Base-by-base conservation (phyloP, 2,113 vertebrate species). In the Passer domesticus region DNA sequence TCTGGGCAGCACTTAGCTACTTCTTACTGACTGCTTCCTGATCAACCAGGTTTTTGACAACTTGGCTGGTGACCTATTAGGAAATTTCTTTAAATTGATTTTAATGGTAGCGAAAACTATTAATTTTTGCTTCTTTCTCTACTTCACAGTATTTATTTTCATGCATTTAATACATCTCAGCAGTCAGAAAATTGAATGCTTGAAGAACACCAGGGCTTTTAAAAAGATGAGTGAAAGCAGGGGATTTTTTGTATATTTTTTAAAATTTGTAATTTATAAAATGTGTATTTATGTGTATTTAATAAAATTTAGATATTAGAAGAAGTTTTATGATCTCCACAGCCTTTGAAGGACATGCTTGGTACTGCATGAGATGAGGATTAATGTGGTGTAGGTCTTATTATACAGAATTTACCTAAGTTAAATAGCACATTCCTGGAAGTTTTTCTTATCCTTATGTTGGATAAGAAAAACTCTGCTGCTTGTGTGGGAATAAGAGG, bases 241-340 rank as follows among this genome's bases (percentile, higher is more conserved):
- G 22, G 28, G 19, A 49, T n/a, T 66, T 46, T 1, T 41, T 41
- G 4, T 28, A 11, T 19, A 7, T 18, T 47, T 55, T 62, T 28
- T 3, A 8, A 55, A 33, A 39, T 46, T 25, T 0, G 0, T 23
- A 3, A 10, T 41, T 84, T n/a, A 28, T 46, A 28, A 39, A 64
- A 41, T 15, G 7, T 15, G 4, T 14, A 37, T 46, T 53, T 63
- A 27, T 39, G 9, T 33, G 49, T 39, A 33, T 41, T 56, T 84
- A 9, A 39, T 74, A 47, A 64, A 23, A 46, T 28, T 23, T 28
- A 15, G 28, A 22, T 76, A 18, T 79, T 63, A 69, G 62, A 94
- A 83, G 21, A 72, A 72, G 47, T 9, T 88, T 83, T 87, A 50
- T 60, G 58, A 46, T 43, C 53, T 41, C 83, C 25, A 46, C 17